Percentiles rank a stretch among this genome's conserved stretches.
Evolutionary conservation across 2,888 invertebrate species (phyloP).

Genomic region (Chrysolina americana): DNA sequence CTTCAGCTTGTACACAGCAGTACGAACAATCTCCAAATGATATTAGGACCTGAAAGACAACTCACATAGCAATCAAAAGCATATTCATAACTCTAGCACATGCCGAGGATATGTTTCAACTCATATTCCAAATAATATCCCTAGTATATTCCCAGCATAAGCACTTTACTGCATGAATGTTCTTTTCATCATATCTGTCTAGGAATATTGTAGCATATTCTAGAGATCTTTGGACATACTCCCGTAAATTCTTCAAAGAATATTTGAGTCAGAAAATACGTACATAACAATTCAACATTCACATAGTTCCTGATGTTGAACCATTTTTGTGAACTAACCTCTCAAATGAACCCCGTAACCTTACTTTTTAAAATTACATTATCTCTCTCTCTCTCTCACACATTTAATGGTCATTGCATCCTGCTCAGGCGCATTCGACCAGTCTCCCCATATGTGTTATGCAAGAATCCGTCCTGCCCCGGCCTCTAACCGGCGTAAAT

Average conservation of each 20-base stretch:
- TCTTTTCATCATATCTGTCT: slow-evolving; percentile 14
- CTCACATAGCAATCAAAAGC: slow-evolving; percentile 20
- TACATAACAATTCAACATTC: neutral
- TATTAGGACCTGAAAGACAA: no score
- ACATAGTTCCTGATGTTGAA: slow-evolving; percentile 19
- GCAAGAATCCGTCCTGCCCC: no score
- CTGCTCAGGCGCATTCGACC: no score
- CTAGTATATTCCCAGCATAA: slow-evolving; percentile 23
- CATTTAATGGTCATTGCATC: no score
- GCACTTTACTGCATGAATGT: slow-evolving; percentile 19
- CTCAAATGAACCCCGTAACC: slow-evolving; percentile 24
- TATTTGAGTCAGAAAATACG: slow-evolving; percentile 21
- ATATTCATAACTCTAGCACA: slow-evolving; percentile 22
- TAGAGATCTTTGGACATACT: slow-evolving; percentile 20
- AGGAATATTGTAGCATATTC: slow-evolving; percentile 22
- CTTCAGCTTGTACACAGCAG: no score
- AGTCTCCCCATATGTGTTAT: no score
- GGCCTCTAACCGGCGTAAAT: no score
- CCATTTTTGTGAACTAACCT: slow-evolving; percentile 17
- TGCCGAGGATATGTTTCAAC: slow-evolving; percentile 19
- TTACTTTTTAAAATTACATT: slow-evolving; percentile 6
- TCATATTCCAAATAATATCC: slow-evolving; percentile 22
- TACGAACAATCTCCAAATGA: no score
- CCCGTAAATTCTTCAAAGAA: slow-evolving; percentile 18
- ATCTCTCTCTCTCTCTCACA: no score